A percentile compares a stretch with the other conserved stretches of the same genome.
These are phyloP conservation scores for Ricordea florida DNA, from an alignment of 92 coral and sea anemone genomes.

Conservation along the genomic window DNA sequence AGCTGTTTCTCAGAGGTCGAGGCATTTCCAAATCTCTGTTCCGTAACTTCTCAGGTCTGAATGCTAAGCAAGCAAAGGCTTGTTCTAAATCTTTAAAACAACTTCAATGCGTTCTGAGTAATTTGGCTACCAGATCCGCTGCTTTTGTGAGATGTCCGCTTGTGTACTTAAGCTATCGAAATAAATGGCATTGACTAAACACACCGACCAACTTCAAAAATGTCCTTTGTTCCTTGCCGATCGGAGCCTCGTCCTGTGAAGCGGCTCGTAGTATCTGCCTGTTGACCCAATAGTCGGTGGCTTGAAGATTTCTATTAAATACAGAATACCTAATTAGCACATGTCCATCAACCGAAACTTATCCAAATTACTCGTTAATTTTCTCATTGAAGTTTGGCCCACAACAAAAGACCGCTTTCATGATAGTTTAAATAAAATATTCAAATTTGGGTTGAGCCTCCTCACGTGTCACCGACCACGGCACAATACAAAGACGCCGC, in stretches of 20 bases:
- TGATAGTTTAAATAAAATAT: constrained; percentile 92
- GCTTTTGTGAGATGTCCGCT: constrained; percentile 73
- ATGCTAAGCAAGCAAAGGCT: neutral
- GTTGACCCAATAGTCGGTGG: constrained; percentile 97
- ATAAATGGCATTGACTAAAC: constrained; percentile 78
- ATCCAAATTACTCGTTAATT: constrained; percentile 99
- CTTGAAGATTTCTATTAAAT: constrained; percentile 96
- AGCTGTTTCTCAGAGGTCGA: constrained; percentile 96
- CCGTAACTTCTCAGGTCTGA: too few relatives aligned
- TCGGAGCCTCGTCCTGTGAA: constrained; percentile 29
- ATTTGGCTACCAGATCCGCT: constrained; percentile 63
- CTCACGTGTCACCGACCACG: constrained; percentile 61
- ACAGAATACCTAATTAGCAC: constrained; percentile 99
- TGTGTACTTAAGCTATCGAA: constrained; percentile 92
- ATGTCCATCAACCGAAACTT: constrained; percentile 99
- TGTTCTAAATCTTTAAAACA: constrained; percentile 39
- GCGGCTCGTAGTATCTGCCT: constrained; percentile 73
- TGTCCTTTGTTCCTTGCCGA: constrained; percentile 85
- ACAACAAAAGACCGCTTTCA: constrained; percentile 98
- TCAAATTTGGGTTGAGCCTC: constrained; percentile 71
- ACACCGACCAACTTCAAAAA: constrained; percentile 94
- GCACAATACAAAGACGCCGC: constrained; percentile 74
- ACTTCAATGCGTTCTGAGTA: constrained; percentile 33
- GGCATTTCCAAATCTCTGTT: constrained; percentile 75
- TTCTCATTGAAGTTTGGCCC: constrained; percentile 99